Evolutionary conservation across 2,797 vertebrate genomes (phyloP).

Genomic region (Myripristis murdjan): DNA sequence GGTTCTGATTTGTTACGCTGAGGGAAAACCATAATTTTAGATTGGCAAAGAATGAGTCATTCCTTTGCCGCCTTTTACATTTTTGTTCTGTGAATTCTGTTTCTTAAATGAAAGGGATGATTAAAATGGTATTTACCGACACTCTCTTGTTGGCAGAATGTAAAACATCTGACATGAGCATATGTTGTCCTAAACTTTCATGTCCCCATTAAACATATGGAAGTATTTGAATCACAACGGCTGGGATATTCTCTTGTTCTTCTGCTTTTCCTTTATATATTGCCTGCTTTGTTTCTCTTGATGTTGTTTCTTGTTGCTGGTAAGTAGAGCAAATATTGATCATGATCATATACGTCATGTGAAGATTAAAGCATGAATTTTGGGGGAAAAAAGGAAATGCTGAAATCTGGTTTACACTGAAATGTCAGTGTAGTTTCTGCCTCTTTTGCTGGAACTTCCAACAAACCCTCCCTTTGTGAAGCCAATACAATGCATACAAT

Average conservation of each 20-base stretch:
- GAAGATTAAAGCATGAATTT: constrained; percentile 16
- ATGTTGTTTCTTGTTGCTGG: constrained; percentile 12
- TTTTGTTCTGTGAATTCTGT: constrained; percentile 24
- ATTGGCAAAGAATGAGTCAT: constrained; percentile 51
- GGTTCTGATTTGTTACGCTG: constrained; percentile 53
- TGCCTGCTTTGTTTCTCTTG: background rate
- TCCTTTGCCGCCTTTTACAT: constrained; percentile 20
- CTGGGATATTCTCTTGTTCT: constrained; percentile 28
- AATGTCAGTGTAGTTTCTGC: background rate
- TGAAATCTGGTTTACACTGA: background rate
- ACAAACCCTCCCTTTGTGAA: background rate
- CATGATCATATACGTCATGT: constrained; percentile 8
- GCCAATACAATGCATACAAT: background rate
- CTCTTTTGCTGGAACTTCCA: constrained; percentile 11
- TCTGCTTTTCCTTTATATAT: constrained; percentile 5
- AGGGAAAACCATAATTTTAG: constrained; percentile 42
- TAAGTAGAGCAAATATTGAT: constrained; percentile 17
- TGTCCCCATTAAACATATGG: constrained; percentile 21
- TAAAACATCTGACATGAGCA: constrained; percentile 6
- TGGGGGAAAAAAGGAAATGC: constrained; percentile 1
- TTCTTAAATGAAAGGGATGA: constrained; percentile 38
- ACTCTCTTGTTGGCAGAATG: constrained; percentile 25
- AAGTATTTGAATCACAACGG: constrained; percentile 21
- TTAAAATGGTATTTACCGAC: constrained; percentile 26
- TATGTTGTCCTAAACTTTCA: constrained; percentile 20